A percentile compares a stretch with the other conserved stretches of the same genome.
These are phyloP conservation scores for Gastracanthus pulcherrimus DNA, from an alignment of 2,888 invertebrate species.

Conservation along the genomic window DNA sequence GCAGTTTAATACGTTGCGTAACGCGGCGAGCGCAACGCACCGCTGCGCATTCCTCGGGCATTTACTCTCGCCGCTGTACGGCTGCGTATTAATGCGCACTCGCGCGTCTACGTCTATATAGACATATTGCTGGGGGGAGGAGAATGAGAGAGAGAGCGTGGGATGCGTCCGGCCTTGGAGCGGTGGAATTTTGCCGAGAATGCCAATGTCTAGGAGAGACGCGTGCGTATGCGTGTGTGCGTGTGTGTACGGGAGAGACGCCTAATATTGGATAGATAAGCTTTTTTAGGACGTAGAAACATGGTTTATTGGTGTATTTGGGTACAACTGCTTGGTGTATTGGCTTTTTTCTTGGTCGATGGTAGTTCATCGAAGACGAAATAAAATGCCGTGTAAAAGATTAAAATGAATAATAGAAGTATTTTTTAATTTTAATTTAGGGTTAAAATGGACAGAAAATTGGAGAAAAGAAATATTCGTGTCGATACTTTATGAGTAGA, in stretches of 20 bases:
- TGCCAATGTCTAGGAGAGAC: conserved; percentile 18
- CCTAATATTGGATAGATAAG: background rate
- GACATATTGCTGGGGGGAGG: background rate
- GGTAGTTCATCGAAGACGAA: no score
- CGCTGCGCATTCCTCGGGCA: conserved; percentile 16
- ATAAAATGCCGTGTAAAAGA: no score
- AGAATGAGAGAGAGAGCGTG: conserved; percentile 36
- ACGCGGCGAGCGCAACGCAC: background rate
- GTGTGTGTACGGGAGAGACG: background rate
- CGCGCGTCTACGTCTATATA: background rate
- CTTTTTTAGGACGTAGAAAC: background rate
- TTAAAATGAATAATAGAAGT: no score
- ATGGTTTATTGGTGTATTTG: background rate
- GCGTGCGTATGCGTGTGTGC: no score
- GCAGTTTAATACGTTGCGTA: conserved; percentile 26
- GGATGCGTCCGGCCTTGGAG: conserved; percentile 51
- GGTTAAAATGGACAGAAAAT: no score
- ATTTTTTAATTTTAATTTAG: no score
- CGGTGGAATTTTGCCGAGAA: conserved; percentile 29
- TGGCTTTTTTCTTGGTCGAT: no score
- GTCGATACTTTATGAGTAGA: no score
- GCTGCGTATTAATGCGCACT: background rate
- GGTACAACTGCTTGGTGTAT: no score
- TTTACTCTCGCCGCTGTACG: background rate
- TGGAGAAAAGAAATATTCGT: no score